Evolutionary conservation across 2,888 invertebrate genomes (phyloP), one percentile per base, ranked within the genome.

Genomic region (Kuschelorhynchus macadamiae): DNA sequence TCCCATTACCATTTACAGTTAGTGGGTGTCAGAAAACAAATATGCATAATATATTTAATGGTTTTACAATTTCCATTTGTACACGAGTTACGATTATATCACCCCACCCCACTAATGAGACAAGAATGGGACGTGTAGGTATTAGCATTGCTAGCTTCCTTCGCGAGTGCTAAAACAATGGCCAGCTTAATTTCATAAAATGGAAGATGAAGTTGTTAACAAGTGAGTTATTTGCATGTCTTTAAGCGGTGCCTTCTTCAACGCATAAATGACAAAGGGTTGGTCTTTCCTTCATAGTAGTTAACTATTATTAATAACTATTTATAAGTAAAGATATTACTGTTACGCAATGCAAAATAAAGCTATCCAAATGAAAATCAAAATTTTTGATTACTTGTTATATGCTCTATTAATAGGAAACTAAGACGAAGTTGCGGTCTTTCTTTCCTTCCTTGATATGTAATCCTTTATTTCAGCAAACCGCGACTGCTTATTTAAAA

Each of bases 171-270:
- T 46, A 53, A 53, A 46, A 18, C 46, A 62, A 62, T 33, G 52
- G 46, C 49, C 39, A 42, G 55, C 57, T 67, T 57, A 53, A 49
- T 53, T 67, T 61, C 61, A 62, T 62, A 49, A 36, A 49, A 62
- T 42, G 62, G 44, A 52, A 62, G 68, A 68, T 68, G 57, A 68
- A 56, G 63, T 63, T 68, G 62, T 63, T 63, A 63, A 49, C 63
- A 55, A 63, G 55, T 55, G 12, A 21, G 39, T 53, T 63, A 68
- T 68, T 68, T 68, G 59, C 68, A 62, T 68, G 32, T 18, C 44
- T 56, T 56, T 63, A 56, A 42, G 53, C 52, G 59, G 68, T 42
- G 56, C 56, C 53, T 36, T 36, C 2, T 36, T 9, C 9, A 30
- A 30, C n/a, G n/a, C n/a, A n/a, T n/a, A n/a, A n/a, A n/a, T n/a